Percentiles rank a stretch among this genome's conserved stretches.
These are phyloP conservation scores for Lasioglossum oenotherae DNA, from an alignment of 2,888 invertebrate species.

Conservation along the genomic window DNA sequence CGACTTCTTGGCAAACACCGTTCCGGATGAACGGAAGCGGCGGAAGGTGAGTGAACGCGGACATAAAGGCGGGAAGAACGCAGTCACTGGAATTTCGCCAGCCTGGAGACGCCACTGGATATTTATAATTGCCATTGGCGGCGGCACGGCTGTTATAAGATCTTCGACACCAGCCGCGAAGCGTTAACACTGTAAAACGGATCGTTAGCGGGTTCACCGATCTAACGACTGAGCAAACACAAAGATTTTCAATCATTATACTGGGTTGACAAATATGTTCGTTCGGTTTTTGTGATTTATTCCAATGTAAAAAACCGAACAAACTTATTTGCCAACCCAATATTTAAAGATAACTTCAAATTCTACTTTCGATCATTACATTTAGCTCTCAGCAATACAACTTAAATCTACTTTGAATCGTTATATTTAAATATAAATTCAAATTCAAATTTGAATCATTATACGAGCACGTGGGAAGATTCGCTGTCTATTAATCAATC, in stretches of 20 bases:
- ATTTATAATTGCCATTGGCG: slow-evolving; percentile 55
- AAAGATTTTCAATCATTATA: too few species aligned
- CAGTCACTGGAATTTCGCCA: slow-evolving; percentile 66
- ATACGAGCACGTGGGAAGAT: background rate
- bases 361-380: too few species aligned
- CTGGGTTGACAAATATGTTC: too few species aligned
- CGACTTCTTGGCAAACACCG: slow-evolving; percentile 59
- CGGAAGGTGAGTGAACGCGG: slow-evolving; percentile 61
- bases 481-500: background rate
- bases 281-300: too few species aligned
- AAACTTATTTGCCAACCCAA: too few species aligned
- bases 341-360: too few species aligned
- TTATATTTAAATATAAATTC: too few species aligned
- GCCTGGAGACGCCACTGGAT: slow-evolving; percentile 26
- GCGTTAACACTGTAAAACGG: background rate
- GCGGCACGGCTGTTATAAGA: background rate
- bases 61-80: slow-evolving; percentile 47
- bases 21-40: slow-evolving; percentile 45
- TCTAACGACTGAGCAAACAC: too few species aligned
- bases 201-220: background rate
- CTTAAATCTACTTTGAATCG: too few species aligned
- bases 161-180: background rate
- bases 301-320: too few species aligned
- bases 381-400: too few species aligned
- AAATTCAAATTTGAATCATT: too few species aligned